Evolutionary conservation across 2,113 vertebrate species (phyloP), one percentile per base, ranked within the genome.

Genomic region (Spea multiplicata): DNA sequence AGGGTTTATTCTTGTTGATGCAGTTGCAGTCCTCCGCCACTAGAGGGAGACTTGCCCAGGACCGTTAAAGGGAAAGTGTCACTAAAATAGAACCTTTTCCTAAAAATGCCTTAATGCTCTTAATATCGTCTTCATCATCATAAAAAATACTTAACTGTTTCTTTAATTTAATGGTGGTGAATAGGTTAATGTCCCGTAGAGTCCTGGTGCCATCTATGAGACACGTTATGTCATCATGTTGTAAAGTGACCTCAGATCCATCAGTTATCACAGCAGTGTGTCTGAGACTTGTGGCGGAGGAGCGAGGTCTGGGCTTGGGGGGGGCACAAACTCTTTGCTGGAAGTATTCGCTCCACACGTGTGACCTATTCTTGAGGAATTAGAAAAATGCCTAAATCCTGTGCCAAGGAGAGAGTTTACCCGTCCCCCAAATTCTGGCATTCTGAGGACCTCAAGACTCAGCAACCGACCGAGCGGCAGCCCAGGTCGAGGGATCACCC

Each of bases 21-120:
- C 14, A 70, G 1, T 55, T 59, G 48, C 49, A 8, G 2, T 72
- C 30, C 7, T 14, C 13, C 0, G 6, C 44, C 64, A 76, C 74
- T 76, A 76, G 74, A 44, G 66, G 74, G 74, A 48, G 74, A 53
- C 17, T n/a, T 12, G 45, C 72, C 47, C 57, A 6, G 16, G 13
- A 10, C n/a, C 13, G 44, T 30, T 30, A 30, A 30, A 30, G 30
- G 30, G 30, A 30, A 30, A 30, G 30, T 30, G 30, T 30, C 30
- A 30, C 30, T 30, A 30, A 30, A 30, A 30, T 30, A 30, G 30
- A 30, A 30, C 30, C 30, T 30, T 30, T 30, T 30, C 30, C 30
- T 30, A 30, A 30, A 30, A 30, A 30, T 30, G 1, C 30, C 30
- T 30, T 30, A 30, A 30, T 30, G 2, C n/a, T n/a, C n/a, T n/a